Evolutionary conservation across 2,888 invertebrate genomes (phyloP), one percentile per base, ranked within the genome.

Genomic region (Catocala sponsa): DNA sequence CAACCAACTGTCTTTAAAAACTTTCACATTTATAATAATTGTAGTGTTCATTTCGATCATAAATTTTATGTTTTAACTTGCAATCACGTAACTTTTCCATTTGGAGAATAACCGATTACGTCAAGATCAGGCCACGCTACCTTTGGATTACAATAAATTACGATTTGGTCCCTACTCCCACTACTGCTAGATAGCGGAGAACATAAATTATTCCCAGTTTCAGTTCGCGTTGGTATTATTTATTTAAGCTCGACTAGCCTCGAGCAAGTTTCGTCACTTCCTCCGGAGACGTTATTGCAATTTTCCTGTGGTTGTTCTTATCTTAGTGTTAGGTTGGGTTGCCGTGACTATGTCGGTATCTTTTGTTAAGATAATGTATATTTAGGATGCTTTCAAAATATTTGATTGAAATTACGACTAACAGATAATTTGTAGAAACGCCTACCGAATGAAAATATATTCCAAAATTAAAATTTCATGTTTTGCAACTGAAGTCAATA

Each of bases 141-240:
- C 59, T 65, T 65, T 63, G 55, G 74, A 69, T 76, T 72, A 76
- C 69, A 65, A 72, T 70, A 76, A 76, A 72, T 77, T 66, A 76
- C 69, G 69, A 62, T 60, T 48, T 58, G 55, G 52, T 52, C 70
- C 72, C 65, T 15, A 38, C 63, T 52, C 64, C 66, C 43, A 55
- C 56, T 6, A 47, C 35, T 32, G 13, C 56, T 38, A 67, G 71
- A 72, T 79, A 80, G 78, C 74, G 73, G 65, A 60, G 41, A 41
- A 62, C 67, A 82, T 83, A 79, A 79, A 81, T 82, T 77, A 83
- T 81, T 78, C 73, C 65, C 55, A 67, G 65, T 59, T 70, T 61
- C 76, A 80, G 70, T 79, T 80, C 59, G 61, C 56, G 58, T 64
- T 72, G 70, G 65, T 75, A 80, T 79, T 78, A 81, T 81, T 80